Percentiles rank a stretch among this genome's conserved stretches.
phyloP scores from a whole-genome alignment of 2,888 invertebrate genomes.

The Colostygia pectinataria region DNA sequence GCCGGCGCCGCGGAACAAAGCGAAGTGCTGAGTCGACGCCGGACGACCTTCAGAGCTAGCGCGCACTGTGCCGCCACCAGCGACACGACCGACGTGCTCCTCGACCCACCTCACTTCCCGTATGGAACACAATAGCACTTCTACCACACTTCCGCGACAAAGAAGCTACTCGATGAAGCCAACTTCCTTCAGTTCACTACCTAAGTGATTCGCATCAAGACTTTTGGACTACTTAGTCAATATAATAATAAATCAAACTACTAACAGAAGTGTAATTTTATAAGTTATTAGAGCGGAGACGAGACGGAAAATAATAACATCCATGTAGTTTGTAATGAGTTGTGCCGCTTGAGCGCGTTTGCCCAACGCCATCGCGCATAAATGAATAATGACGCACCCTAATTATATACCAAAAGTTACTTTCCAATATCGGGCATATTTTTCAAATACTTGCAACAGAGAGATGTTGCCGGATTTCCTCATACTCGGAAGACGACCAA shows the following conservation, averaged over 20 bases:
- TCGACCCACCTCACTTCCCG: background rate
- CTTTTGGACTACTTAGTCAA: no score
- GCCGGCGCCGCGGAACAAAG: no score
- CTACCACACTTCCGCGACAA: no score
- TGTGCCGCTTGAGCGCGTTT: background rate
- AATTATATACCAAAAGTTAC: background rate
- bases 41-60: no score
- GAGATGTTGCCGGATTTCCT: constrained; percentile 2
- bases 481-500: no score
- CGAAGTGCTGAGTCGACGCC: no score
- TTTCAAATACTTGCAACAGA: background rate
- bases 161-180: no score
- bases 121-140: background rate
- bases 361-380: background rate
- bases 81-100: background rate
- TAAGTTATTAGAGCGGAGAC: constrained; percentile 21
- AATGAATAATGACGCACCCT: background rate
- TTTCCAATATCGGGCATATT: background rate
- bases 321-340: background rate
- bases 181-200: background rate
- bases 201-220: no score
- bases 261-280: background rate
- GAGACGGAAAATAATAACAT: constrained; percentile 8
- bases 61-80: background rate
- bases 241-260: constrained; percentile 13